A percentile compares a stretch with the other conserved stretches of the same genome.
Evolutionary conservation across 2,797 vertebrate genomes (phyloP).

Genomic region (Gadopsis marmoratus): DNA sequence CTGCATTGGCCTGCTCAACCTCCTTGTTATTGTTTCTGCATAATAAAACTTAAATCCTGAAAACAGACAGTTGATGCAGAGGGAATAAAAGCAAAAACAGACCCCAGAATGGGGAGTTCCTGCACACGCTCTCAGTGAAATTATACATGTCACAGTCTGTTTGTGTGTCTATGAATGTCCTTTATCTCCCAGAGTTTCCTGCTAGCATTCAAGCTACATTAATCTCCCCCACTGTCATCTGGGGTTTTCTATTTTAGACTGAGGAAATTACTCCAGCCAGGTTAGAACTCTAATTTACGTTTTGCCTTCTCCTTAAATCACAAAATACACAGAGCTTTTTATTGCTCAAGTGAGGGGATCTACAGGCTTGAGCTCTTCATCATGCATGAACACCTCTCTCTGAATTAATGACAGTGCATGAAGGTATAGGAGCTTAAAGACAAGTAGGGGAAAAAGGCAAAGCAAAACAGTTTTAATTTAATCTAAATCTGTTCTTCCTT

Average conservation of each 20-base stretch:
- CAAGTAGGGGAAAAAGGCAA: slow-evolving; percentile 11
- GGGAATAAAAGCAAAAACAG: slow-evolving; percentile 20
- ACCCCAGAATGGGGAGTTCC: not conserved
- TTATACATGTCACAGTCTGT: slow-evolving; percentile 2
- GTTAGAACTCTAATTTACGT: slow-evolving; percentile 21
- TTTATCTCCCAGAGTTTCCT: slow-evolving; percentile 48
- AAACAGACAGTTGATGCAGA: not conserved
- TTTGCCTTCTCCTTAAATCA: slow-evolving; percentile 23
- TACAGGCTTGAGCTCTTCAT: slow-evolving; percentile 40
- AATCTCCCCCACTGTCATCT: slow-evolving; percentile 18
- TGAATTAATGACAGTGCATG: slow-evolving; percentile 51
- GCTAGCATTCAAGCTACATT: slow-evolving; percentile 38
- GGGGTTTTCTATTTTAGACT: slow-evolving; percentile 38
- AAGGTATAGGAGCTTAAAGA: slow-evolving; percentile 20
- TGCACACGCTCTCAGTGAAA: slow-evolving; percentile 14
- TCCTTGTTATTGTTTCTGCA: not conserved
- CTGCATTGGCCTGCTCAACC: not conserved
- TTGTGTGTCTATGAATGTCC: slow-evolving; percentile 24
- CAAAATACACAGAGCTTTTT: slow-evolving; percentile 29
- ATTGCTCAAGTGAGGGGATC: slow-evolving; percentile 31
- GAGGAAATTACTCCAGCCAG: slow-evolving; percentile 20
- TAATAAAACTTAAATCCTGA: slow-evolving; percentile 4
- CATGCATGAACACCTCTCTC: slow-evolving; percentile 43
- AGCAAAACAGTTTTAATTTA: slow-evolving; percentile 7
- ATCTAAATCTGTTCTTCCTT: slow-evolving; percentile 14